These are phyloP conservation scores for Syngnathus typhle DNA, from an alignment of 2,113 vertebrate genomes.

Conservation along the genomic window DNA sequence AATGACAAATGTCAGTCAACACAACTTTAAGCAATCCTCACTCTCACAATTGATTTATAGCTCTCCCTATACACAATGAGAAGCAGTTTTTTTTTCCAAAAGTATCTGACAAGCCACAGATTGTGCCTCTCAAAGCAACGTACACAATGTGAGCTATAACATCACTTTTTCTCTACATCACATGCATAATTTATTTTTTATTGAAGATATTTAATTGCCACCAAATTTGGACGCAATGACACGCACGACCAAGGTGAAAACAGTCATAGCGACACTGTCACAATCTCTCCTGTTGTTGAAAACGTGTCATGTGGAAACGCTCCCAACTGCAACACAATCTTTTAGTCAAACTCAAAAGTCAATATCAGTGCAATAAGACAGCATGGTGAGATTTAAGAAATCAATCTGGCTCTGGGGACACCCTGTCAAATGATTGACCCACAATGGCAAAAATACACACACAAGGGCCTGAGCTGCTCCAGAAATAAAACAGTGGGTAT, in stretches of 20 bases:
- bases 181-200: too few species aligned
- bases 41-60: constrained; percentile 14
- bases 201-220: not conserved
- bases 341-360: not conserved
- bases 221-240: not conserved
- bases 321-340: not conserved
- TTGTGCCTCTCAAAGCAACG: constrained; percentile 12
- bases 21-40: constrained; percentile 5
- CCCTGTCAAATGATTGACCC: constrained; percentile 23
- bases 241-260: not conserved
- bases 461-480: not conserved
- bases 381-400: constrained; percentile 3
- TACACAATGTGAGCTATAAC: constrained; percentile 2
- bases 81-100: constrained; percentile 7
- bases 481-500: not conserved
- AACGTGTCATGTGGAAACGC: not conserved
- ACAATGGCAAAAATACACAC: constrained; percentile 24
- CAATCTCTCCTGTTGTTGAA: not conserved
- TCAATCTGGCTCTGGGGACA: not conserved
- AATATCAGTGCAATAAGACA: not conserved
- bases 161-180: too few species aligned
- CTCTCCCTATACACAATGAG: constrained; percentile 5
- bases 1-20: constrained; percentile 30
- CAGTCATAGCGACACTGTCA: not conserved
- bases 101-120: constrained; percentile 11